phyloP scores from a whole-genome alignment of 2,113 vertebrate genomes.

The Myodes glareolus region DNA sequence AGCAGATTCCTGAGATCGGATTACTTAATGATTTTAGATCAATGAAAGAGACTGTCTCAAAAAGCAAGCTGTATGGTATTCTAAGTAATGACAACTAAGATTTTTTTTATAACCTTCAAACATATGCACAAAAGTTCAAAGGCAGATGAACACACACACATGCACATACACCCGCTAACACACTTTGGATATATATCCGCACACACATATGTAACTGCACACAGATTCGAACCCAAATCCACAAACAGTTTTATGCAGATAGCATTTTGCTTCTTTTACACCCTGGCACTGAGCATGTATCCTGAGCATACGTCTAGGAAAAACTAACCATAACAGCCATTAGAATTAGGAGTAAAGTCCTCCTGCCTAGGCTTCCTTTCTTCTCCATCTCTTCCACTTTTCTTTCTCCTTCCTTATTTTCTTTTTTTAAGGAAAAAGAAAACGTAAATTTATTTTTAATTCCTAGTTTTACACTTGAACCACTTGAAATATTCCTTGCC shows the following conservation, averaged over 20 bases:
- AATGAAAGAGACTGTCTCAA: background rate
- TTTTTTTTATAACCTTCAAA: background rate
- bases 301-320: background rate
- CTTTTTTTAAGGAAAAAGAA: background rate
- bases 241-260: background rate
- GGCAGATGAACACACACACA: background rate
- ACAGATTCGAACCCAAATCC: background rate
- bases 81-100: background rate
- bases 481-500: background rate
- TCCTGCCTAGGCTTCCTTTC: background rate
- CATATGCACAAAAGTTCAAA: background rate
- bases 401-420: background rate
- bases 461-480: accelerated
- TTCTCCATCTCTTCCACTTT: background rate
- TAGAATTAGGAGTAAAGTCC: background rate
- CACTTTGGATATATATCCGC: background rate
- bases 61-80: background rate
- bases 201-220: background rate
- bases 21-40: background rate
- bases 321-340: background rate
- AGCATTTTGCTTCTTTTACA: background rate
- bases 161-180: background rate
- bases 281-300: background rate
- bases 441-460: background rate
- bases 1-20: too few relatives aligned